phyloP scores from a whole-genome alignment of 2,113 vertebrate genomes.

The Lonchura striata region DNA sequence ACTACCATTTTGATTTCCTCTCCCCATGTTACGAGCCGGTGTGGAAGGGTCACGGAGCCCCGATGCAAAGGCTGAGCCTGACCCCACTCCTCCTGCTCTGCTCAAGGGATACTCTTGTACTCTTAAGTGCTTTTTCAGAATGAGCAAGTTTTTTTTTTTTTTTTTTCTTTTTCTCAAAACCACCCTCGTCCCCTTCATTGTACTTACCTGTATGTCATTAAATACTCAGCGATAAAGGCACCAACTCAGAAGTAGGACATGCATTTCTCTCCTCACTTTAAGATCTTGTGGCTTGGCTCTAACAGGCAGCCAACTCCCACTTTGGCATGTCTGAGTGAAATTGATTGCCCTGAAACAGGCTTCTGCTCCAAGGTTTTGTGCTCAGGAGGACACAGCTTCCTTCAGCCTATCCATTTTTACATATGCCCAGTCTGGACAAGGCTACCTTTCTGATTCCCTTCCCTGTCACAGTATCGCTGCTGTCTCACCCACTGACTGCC shows the following conservation, averaged over 20 bases:
- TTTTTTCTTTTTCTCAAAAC: not conserved
- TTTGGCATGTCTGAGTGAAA: not conserved
- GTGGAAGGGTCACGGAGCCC: rapidly evolving
- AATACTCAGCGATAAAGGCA: not conserved
- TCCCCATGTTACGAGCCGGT: not conserved
- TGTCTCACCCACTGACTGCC: constrained; percentile 56
- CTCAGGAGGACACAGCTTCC: not conserved
- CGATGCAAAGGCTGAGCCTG: not conserved
- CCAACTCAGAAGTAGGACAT: not conserved
- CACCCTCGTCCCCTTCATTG: rapidly evolving
- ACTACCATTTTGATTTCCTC: constrained; percentile 50
- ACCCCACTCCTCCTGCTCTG: not conserved
- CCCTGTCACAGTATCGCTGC: not conserved
- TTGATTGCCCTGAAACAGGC: not conserved
- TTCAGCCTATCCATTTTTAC: not conserved
- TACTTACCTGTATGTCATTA: not conserved
- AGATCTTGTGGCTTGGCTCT: not conserved
- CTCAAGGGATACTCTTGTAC: not conserved
- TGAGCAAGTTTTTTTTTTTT: not conserved
- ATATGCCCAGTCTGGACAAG: not conserved
- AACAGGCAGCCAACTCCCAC: not conserved
- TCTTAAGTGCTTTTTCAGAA: not conserved
- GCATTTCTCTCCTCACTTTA: not conserved
- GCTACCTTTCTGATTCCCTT: not conserved
- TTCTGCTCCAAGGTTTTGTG: not conserved